Evolutionary conservation across 2,888 invertebrate species (phyloP).

Genomic region (Oscheius sp.): DNA sequence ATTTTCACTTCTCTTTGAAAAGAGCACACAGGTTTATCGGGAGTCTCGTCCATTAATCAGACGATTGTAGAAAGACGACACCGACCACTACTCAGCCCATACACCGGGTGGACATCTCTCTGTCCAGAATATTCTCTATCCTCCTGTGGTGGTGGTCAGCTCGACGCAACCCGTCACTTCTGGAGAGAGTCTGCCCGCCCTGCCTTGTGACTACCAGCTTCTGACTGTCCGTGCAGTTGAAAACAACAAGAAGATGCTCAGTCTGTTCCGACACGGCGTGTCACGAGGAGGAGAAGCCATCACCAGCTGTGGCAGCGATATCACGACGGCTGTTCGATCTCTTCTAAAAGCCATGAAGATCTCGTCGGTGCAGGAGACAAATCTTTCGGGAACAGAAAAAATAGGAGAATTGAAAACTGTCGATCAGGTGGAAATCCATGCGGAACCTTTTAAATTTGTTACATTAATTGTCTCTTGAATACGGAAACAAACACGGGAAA

Average conservation of each 20-base stretch:
- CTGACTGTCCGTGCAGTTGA: slow-evolving; percentile 45
- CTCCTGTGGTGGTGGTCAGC: slow-evolving; percentile 29
- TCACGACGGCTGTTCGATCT: slow-evolving; percentile 8
- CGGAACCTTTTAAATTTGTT: slow-evolving; percentile 31
- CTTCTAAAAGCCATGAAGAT: slow-evolving; percentile 13
- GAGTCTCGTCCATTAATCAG: not conserved
- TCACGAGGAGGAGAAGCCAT: not conserved
- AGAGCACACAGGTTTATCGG: slow-evolving; percentile 8
- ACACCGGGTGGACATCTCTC: slow-evolving; percentile 32
- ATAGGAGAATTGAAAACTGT: not conserved
- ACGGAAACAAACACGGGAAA: slow-evolving; percentile 17
- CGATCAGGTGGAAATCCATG: not conserved
- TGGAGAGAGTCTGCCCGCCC: slow-evolving; percentile 22
- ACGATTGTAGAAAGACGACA: slow-evolving; percentile 17
- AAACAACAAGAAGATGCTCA: slow-evolving; percentile 37
- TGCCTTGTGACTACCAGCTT: slow-evolving; percentile 58
- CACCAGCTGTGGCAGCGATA: slow-evolving; percentile 25
- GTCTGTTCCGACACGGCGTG: slow-evolving; percentile 43
- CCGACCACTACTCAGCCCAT: slow-evolving; percentile 32
- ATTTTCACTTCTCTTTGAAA: slow-evolving; percentile 51
- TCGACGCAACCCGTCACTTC: slow-evolving; percentile 29
- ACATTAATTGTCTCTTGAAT: slow-evolving; percentile 27
- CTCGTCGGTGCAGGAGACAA: slow-evolving; percentile 21
- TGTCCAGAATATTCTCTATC: slow-evolving; percentile 38
- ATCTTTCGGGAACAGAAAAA: slow-evolving; percentile 26